A percentile compares a stretch with the other conserved stretches of the same genome.
phyloP scores from a whole-genome alignment of 2,113 vertebrate genomes.

The Cebus imitator region DNA sequence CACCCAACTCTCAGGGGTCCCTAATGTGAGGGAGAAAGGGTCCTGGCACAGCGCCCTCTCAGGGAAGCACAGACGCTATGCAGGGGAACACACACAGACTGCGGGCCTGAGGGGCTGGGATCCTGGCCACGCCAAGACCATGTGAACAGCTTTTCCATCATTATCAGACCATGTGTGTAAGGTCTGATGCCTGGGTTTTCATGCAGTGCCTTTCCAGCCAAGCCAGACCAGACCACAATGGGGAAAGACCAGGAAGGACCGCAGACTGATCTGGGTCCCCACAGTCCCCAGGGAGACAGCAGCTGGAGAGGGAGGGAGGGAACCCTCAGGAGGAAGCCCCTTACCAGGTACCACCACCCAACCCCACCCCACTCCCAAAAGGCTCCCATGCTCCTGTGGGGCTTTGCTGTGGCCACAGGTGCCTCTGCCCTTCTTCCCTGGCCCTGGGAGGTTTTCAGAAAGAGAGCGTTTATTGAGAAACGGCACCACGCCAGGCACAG shows the following conservation, averaged over 20 bases:
- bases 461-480: not conserved
- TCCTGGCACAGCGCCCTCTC: not conserved
- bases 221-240: not conserved
- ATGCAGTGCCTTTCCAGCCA: not conserved
- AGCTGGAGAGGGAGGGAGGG: not conserved
- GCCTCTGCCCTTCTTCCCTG: conserved; percentile 39
- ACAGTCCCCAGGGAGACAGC: not conserved
- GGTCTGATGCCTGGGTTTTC: rapidly evolving
- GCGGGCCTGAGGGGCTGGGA: rapidly evolving
- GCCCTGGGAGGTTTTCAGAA: not conserved
- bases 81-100: not conserved
- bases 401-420: not conserved
- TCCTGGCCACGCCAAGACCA: not conserved
- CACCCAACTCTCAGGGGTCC: not conserved
- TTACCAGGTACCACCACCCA: not conserved
- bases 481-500: rapidly evolving
- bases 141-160: not conserved
- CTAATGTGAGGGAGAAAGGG: not conserved
- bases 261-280: not conserved
- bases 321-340: not conserved
- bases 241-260: not conserved
- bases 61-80: not conserved
- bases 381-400: not conserved
- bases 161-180: not conserved
- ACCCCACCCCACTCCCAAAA: not conserved